phyloP scores from a whole-genome alignment of 2,797 vertebrate species.

The Cheirogaleus major region DNA sequence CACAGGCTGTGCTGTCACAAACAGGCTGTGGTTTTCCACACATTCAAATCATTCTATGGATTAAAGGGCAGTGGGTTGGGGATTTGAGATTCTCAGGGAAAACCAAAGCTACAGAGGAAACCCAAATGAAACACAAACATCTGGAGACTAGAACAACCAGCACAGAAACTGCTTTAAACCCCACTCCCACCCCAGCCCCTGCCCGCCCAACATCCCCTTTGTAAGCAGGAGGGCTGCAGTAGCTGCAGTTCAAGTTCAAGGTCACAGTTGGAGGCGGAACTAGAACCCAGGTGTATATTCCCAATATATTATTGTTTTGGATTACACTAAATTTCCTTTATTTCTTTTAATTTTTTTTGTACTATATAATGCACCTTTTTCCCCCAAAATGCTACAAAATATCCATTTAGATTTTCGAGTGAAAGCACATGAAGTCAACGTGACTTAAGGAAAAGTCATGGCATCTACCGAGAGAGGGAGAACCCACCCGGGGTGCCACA shows the following conservation, averaged over 20 bases:
- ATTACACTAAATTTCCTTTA: no score
- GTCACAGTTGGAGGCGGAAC: accelerated
- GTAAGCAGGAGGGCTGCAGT: accelerated
- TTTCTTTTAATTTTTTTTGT: background rate
- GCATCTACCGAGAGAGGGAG: accelerated
- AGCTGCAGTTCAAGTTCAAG: background rate
- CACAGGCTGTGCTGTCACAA: background rate
- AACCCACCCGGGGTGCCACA: accelerated
- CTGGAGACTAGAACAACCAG: background rate
- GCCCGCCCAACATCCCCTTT: accelerated
- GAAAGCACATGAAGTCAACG: accelerated
- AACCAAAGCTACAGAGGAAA: no score
- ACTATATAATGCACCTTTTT: background rate
- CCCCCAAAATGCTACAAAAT: background rate
- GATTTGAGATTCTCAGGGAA: background rate
- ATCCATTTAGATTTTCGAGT: background rate
- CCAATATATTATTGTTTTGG: accelerated
- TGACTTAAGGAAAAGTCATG: no score
- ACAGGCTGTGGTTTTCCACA: no score
- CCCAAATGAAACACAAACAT: accelerated
- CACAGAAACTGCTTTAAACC: background rate
- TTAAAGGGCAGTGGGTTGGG: background rate
- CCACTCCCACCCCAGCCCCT: no score
- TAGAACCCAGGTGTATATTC: accelerated
- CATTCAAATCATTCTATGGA: accelerated